Base-by-base conservation (phyloP, 1,140 invertebrate genomes). In the Subanguina moxae region DNA sequence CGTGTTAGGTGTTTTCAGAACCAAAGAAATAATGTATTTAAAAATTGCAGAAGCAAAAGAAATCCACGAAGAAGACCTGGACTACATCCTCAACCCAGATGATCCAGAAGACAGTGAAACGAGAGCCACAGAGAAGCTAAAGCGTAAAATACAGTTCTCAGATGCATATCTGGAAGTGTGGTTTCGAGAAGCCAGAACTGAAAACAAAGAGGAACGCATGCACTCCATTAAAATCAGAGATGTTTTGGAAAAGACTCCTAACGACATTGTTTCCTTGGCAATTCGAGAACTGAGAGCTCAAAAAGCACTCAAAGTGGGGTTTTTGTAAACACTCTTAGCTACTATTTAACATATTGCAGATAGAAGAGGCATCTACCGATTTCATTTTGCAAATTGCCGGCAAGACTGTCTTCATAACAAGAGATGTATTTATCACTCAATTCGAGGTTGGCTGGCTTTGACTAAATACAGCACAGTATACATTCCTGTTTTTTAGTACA, bases 341-440 rank as follows among this genome's bases (percentile, higher is more conserved):
- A n/a, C n/a, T n/a, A n/a, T n/a, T n/a, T n/a, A n/a, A n/a, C n/a
- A n/a, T n/a, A n/a, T n/a, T n/a, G n/a, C 23, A 76, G 63, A 64
- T 72, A 8, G 28, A 27, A 28, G 52, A 81, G 57, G n/a, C 28
- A 21, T 23, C 76, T 23, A 61, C 52, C 7, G 73, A 77, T 28
- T 77, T 74, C 45, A 71, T 81, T 28, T 38, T 78, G 11, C 76
- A 78, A 69, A 59, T 82, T 46, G 79, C 68, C 23, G 79, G 72
- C 9, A 23, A 66, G 28, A 67, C 64, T 25, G 67, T 64, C 21
- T 82, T 76, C 30, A 45, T 80, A 17, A 80, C 74, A 11, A 58
- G 61, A n/a, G 66, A 77, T 52, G 65, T 68, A 19, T n/a, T 46
- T 23, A 57, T 76, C 7, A 45, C 52, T 43, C 59, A 62, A 45